These are phyloP conservation scores for Dione juno DNA, from an alignment of 2,888 invertebrate genomes.

Conservation along the genomic window DNA sequence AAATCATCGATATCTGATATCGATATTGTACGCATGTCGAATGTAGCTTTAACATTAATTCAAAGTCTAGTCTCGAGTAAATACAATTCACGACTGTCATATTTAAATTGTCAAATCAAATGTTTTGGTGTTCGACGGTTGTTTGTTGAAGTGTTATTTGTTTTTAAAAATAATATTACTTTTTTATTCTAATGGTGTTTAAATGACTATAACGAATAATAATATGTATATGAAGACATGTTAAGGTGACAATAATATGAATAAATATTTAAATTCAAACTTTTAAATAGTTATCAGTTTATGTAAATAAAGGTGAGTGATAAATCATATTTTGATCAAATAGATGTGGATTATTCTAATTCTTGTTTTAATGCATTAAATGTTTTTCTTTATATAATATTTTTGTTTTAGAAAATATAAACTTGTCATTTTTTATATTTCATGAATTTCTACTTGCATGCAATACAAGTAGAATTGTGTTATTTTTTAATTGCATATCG, in stretches of 20 bases:
- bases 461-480: no score
- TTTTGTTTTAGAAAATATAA: neutral
- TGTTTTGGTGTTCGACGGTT: constrained; percentile 1
- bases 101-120: constrained; percentile 8
- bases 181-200: neutral
- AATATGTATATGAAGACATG: neutral
- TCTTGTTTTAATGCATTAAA: neutral
- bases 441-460: no score
- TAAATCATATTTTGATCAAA: neutral
- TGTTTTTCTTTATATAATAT: neutral
- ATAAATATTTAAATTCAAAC: constrained; percentile 1
- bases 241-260: neutral
- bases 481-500: neutral
- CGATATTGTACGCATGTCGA: neutral
- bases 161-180: neutral
- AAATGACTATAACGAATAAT: neutral
- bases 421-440: no score
- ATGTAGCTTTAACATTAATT: neutral
- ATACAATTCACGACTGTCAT: constrained; percentile 7
- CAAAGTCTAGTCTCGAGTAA: neutral
- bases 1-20: neutral
- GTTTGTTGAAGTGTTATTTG: neutral
- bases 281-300: constrained; percentile 19
- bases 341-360: neutral
- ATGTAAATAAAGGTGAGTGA: constrained; percentile 20